A percentile compares a stretch with the other conserved stretches of the same genome.
phyloP scores from a whole-genome alignment of 2,888 invertebrate species.

The Barypeithes pellucidus region DNA sequence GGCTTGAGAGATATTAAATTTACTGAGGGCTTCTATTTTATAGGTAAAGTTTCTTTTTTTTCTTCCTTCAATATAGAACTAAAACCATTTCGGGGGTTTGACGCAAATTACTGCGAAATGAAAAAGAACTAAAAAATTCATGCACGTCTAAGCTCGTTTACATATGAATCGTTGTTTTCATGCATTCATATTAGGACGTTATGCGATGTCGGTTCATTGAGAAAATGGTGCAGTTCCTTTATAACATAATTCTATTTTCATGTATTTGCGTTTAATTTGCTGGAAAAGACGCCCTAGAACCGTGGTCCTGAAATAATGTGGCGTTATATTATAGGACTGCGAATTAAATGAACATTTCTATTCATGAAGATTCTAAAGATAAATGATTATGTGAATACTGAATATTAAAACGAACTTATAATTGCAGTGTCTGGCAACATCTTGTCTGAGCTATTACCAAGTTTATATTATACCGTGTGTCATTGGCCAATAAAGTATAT shows the following conservation, averaged over 20 bases:
- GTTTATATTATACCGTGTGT: too few species aligned
- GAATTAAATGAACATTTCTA: conserved; percentile 53
- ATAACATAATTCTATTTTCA: conserved; percentile 51
- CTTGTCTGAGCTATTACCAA: not conserved
- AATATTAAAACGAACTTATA: conserved; percentile 31
- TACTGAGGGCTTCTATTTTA: too few species aligned
- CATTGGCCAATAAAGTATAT: too few species aligned
- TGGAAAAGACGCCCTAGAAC: conserved; percentile 52
- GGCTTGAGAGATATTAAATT: too few species aligned
- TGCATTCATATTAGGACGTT: conserved; percentile 47
- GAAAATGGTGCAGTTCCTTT: conserved; percentile 48
- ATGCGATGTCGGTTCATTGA: conserved; percentile 48
- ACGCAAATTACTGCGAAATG: too few species aligned
- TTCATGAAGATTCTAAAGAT: conserved; percentile 42
- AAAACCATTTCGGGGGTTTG: too few species aligned
- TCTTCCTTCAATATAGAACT: too few species aligned
- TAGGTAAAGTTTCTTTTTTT: too few species aligned
- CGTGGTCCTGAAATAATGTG: conserved; percentile 51
- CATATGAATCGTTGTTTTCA: conserved; percentile 44
- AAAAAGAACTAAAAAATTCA: not conserved
- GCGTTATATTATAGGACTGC: conserved; percentile 43
- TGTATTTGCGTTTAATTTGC: conserved; percentile 51
- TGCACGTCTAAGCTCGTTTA: conserved; percentile 8
- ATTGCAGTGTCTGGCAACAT: conserved; percentile 21
- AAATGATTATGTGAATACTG: conserved; percentile 37